Conservation (phyloP, 2,113 vertebrate genomes). For the Phoxinus phoxinus region DNA sequence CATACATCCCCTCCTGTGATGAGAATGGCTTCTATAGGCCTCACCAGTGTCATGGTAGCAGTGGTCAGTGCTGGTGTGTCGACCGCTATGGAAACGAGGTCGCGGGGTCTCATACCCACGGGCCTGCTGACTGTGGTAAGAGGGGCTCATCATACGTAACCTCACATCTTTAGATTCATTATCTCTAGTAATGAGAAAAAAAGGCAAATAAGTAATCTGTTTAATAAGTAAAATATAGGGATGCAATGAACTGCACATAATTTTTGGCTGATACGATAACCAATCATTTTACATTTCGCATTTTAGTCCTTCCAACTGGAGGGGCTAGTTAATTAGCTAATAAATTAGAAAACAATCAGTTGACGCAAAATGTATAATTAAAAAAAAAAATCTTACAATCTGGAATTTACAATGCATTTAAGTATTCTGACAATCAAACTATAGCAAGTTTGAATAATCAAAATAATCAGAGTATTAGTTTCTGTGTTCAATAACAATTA, state of each 20-base stretch:
- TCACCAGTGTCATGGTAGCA: slow-evolving; percentile 88
- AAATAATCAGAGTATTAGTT: background rate
- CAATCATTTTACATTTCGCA: background rate
- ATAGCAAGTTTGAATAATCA: background rate
- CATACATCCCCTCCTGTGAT: slow-evolving; percentile 90
- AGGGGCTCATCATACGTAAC: background rate
- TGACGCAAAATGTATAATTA: background rate
- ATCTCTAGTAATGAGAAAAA: background rate
- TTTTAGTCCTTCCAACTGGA: background rate
- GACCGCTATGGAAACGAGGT: slow-evolving; percentile 96
- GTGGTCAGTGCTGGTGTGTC: slow-evolving; percentile 95
- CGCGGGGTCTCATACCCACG: slow-evolving; percentile 83
- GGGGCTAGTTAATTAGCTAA: background rate
- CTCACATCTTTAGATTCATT: background rate
- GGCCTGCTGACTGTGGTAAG: slow-evolving; percentile 88
- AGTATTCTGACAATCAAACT: background rate
- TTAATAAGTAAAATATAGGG: background rate
- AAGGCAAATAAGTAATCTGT: background rate
- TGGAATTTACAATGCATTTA: background rate
- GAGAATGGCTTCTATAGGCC: slow-evolving; percentile 93
- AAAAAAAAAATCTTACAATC: background rate
- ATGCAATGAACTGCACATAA: background rate
- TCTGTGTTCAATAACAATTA: background rate
- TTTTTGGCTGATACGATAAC: background rate
- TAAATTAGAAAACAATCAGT: background rate